Evolutionary conservation across 2,797 vertebrate genomes (phyloP), one percentile per base, ranked within the genome.

Genomic region (Adrianichthys oophorus): DNA sequence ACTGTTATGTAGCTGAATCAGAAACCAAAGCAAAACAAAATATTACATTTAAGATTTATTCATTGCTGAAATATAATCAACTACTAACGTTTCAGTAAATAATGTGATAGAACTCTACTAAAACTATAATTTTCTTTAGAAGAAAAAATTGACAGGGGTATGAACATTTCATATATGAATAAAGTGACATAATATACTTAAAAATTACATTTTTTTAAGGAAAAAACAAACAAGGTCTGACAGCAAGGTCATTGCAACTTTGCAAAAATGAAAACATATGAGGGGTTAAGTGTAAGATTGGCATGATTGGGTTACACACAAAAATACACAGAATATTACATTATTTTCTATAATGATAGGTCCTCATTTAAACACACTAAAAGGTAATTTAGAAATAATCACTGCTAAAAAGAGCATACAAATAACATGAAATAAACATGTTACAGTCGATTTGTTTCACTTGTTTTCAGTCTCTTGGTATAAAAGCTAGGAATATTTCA

Each of bases 61-160:
- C 86, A 90, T 92, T 88, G 88, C 87, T 92, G 89, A 90, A 91
- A 89, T 92, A 91, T 92, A 90, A 90, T 91, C 86, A 90, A 92
- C 91, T 92, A 93, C 87, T 89, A 89, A 88, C 88, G 89, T 90
- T 73, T 93, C 87, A 88, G 90, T 91, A 92, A 93, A 92, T 92
- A 92, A 92, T 88, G 87, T 91, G 83, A 93, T 93, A 92, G 80
- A 93, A 93, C 92, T 89, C 82, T 92, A 91, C 87, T 92, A 87
- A 86, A 89, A 85, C 85, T 86, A 89, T 87, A 44, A 65, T 86
- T 84, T 89, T 86, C 78, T 89, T 89, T 74, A 78, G 63, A 90
- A 90, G 83, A 87, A 86, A 83, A 80, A 68, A 78, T 80, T 86
- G 80, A 87, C 84, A 84, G 75, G 80, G 83, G 82, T 90, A 81